Conservation (phyloP, 2,113 vertebrate species). For the Craseonycteris thonglongyai region DNA sequence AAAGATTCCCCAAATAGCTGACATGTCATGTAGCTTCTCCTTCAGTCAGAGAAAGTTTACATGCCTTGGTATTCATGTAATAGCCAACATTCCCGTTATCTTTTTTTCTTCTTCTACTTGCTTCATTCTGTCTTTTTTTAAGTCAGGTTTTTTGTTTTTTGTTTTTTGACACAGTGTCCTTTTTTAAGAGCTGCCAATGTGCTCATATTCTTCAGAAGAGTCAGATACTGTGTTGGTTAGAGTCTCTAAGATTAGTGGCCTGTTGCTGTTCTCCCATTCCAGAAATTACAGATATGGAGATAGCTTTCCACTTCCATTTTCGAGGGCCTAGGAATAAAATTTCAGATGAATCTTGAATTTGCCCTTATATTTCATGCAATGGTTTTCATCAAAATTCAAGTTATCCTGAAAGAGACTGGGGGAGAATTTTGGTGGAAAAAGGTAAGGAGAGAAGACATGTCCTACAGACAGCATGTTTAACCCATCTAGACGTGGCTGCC, state of each 20-base stretch:
- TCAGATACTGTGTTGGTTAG: neutral
- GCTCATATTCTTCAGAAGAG: neutral
- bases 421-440: neutral
- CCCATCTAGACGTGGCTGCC: neutral
- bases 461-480: neutral
- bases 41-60: neutral
- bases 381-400: constrained; percentile 4
- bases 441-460: neutral
- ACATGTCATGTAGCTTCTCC: neutral
- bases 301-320: neutral
- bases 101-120: neutral
- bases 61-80: neutral
- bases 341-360: neutral
- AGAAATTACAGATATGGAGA: neutral
- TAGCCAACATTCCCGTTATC: neutral
- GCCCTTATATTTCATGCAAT: neutral
- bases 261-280: neutral
- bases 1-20: neutral
- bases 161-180: neutral
- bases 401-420: neutral
- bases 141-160: neutral
- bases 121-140: neutral
- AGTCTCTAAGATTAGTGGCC: neutral
- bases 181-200: neutral
- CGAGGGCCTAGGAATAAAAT: neutral